Evolutionary conservation across 2,888 invertebrate species (phyloP).

Genomic region (Leptura quadrifasciata): DNA sequence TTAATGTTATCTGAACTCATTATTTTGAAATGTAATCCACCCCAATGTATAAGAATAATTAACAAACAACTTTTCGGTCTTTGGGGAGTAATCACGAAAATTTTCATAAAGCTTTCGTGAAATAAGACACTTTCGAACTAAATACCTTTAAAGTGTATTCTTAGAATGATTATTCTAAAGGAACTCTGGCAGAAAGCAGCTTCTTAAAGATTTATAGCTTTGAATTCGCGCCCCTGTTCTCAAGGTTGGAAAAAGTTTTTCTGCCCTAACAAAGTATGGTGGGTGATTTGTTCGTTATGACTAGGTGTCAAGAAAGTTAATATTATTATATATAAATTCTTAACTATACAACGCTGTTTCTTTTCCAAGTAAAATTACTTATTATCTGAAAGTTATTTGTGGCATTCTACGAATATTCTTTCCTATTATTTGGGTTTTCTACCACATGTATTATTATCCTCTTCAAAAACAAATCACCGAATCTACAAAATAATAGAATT

Average conservation of each 20-base stretch:
- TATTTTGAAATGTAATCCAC: slow-evolving; percentile 36
- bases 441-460: no score
- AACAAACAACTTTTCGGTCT: slow-evolving; percentile 28
- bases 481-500: no score
- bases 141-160: slow-evolving; percentile 33
- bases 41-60: slow-evolving; percentile 24
- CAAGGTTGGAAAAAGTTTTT: slow-evolving; percentile 14
- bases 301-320: neutral
- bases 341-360: no score
- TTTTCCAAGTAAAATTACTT: no score
- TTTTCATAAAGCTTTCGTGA: slow-evolving; percentile 28
- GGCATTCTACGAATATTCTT: no score
- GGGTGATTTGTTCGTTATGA: slow-evolving; percentile 11
- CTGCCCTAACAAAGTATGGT: neutral
- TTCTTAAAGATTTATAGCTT: slow-evolving; percentile 35
- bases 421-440: no score
- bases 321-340: neutral
- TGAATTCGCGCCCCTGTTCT: neutral
- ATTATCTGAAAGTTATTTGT: no score
- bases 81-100: slow-evolving; percentile 26
- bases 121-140: slow-evolving; percentile 29
- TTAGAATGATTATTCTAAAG: slow-evolving; percentile 28
- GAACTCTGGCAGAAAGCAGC: slow-evolving; percentile 29
- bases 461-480: no score
- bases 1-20: slow-evolving; percentile 51